These are phyloP conservation scores for Actias luna DNA, from an alignment of 2,888 invertebrate species.

Conservation along the genomic window DNA sequence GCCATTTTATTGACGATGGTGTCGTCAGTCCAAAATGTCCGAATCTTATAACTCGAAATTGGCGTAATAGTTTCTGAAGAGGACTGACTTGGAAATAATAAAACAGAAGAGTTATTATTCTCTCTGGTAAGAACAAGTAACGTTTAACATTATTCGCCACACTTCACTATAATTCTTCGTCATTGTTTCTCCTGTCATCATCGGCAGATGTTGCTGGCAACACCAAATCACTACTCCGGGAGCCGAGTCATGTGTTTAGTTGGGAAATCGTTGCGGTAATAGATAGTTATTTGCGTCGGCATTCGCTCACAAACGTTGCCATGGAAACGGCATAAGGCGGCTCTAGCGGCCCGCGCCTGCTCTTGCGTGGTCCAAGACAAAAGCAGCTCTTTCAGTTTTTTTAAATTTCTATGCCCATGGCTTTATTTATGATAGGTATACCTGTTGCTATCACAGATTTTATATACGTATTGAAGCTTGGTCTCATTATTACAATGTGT, in stretches of 20 bases:
- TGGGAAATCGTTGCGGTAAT: slow-evolving; percentile 57
- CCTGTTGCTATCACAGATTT: no score
- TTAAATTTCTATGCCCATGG: background rate
- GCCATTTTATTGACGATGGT: no score
- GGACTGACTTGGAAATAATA: no score
- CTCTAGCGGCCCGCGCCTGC: slow-evolving; percentile 42
- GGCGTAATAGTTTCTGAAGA: no score
- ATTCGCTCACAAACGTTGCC: slow-evolving; percentile 50
- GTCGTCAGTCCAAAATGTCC: no score
- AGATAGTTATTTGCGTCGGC: slow-evolving; percentile 67
- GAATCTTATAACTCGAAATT: no score
- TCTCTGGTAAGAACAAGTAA: no score
- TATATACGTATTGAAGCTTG: no score
- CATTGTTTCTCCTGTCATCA: slow-evolving; percentile 16
- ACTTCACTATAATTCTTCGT: background rate
- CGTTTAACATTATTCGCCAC: background rate
- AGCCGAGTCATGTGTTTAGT: slow-evolving; percentile 37
- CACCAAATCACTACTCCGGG: slow-evolving; percentile 7
- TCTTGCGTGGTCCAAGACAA: background rate
- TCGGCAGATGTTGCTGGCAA: slow-evolving; percentile 14
- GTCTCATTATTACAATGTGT: no score
- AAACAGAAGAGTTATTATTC: no score
- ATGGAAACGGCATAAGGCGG: slow-evolving; percentile 63
- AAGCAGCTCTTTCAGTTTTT: background rate
- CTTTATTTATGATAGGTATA: no score